Conservation (phyloP, 2,888 invertebrate species). For the Xylophagus ater region DNA sequence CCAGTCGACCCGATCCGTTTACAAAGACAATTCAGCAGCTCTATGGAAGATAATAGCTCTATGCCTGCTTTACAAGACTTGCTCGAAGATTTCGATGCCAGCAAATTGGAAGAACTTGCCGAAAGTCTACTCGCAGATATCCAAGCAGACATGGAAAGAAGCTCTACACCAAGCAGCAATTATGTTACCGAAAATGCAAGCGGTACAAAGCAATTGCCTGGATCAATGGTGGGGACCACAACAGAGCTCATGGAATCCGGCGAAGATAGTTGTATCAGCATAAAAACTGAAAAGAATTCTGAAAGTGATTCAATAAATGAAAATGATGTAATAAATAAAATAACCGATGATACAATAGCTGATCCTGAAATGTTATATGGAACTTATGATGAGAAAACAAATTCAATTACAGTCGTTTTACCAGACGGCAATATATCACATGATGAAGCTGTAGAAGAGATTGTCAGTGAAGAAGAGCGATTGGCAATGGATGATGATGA, state of each 20-base stretch:
- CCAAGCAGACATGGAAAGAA: constrained; percentile 53
- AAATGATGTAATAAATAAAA: too few relatives aligned
- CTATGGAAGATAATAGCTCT: constrained; percentile 62
- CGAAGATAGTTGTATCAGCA: constrained; percentile 28
- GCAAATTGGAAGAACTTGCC: constrained; percentile 70
- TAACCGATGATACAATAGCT: constrained; percentile 12
- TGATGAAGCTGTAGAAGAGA: constrained; percentile 40
- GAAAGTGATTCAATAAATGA: constrained; percentile 17
- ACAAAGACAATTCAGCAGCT: constrained; percentile 24
- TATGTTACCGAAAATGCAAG: constrained; percentile 44
- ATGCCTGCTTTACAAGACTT: constrained; percentile 77
- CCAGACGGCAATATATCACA: constrained; percentile 46
- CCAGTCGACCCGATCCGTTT: constrained; percentile 52
- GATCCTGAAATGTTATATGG: constrained; percentile 53
- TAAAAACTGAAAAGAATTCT: constrained; percentile 16
- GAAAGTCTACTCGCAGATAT: constrained; percentile 71
- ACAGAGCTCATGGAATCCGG: constrained; percentile 75
- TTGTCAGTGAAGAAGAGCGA: constrained; percentile 37
- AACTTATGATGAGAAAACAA: constrained; percentile 58
- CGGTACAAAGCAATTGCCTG: constrained; percentile 42
- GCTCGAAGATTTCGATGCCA: constrained; percentile 66
- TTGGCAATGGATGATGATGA: constrained; percentile 16
- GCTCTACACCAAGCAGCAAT: constrained; percentile 50
- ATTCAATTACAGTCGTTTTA: constrained; percentile 62
- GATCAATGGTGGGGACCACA: constrained; percentile 79